These are phyloP conservation scores for Mechanitis mazaeus DNA, from an alignment of 2,888 invertebrate genomes.

Conservation along the genomic window DNA sequence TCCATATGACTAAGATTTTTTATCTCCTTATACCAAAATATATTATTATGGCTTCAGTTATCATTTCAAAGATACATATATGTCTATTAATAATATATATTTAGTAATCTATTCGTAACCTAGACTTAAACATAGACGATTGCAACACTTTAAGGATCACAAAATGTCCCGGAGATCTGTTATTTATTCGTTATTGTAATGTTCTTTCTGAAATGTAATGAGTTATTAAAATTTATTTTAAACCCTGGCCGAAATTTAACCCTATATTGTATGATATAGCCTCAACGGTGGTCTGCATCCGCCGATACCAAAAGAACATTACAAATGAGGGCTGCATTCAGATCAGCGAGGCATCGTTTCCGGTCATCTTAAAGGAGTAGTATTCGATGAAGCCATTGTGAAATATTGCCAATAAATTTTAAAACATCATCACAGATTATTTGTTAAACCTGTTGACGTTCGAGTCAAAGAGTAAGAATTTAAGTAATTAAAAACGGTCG, in stretches of 20 bases:
- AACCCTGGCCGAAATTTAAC: slow-evolving; percentile 6
- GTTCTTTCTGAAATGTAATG: slow-evolving; percentile 44
- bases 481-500: slow-evolving; percentile 40
- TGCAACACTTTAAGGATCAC: slow-evolving; percentile 69
- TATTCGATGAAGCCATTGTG: no score
- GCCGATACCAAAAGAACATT: slow-evolving; percentile 51
- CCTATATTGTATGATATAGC: slow-evolving; percentile 4
- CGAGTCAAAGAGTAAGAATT: background rate
- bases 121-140: slow-evolving; percentile 66
- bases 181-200: slow-evolving; percentile 44
- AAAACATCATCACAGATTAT: no score
- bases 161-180: slow-evolving; percentile 70
- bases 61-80: slow-evolving; percentile 68
- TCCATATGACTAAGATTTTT: slow-evolving; percentile 52
- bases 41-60: slow-evolving; percentile 75
- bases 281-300: background rate
- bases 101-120: slow-evolving; percentile 59
- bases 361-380: slow-evolving; percentile 19
- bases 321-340: slow-evolving; percentile 45
- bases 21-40: slow-evolving; percentile 74
- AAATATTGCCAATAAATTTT: no score
- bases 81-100: slow-evolving; percentile 58
- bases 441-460: no score
- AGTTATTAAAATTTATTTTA: slow-evolving; percentile 5
- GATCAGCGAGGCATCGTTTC: slow-evolving; percentile 16